Percentiles rank a stretch among this genome's conserved stretches.
phyloP scores from a whole-genome alignment of 2,888 invertebrate genomes.

The Masnerella sp. region DNA sequence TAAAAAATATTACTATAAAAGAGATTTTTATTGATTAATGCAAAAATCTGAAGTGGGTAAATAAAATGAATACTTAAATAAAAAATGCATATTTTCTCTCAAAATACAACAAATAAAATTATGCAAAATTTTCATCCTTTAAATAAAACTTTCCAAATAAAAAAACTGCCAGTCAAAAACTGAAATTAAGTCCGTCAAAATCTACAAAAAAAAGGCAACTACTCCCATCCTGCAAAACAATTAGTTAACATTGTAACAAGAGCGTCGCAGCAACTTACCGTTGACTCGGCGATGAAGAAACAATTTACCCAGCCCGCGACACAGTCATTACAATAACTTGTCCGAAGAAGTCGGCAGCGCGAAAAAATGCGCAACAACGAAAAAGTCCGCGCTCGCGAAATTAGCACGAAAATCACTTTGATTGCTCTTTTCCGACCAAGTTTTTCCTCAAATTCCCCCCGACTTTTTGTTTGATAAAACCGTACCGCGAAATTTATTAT shows the following conservation, averaged over 20 bases:
- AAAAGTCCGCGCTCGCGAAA: constrained; percentile 13
- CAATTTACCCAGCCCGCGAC: not conserved
- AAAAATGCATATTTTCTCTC: too few species aligned
- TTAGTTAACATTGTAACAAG: not conserved
- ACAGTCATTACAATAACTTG: constrained; percentile 7
- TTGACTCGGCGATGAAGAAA: not conserved
- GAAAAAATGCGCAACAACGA: not conserved
- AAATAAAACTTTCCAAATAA: too few species aligned
- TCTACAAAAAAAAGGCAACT: not conserved
- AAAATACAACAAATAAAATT: too few species aligned
- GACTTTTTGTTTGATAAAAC: constrained; percentile 32
- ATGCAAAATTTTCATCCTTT: too few species aligned
- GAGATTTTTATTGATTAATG: too few species aligned
- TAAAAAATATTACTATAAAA: too few species aligned
- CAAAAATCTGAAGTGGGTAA: too few species aligned
- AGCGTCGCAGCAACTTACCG: not conserved
- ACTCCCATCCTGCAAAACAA: not conserved
- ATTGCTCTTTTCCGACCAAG: constrained; percentile 36
- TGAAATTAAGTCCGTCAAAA: too few species aligned
- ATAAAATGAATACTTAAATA: too few species aligned
- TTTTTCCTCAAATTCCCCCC: constrained; percentile 17
- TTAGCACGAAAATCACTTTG: constrained; percentile 42
- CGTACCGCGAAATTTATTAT: constrained; percentile 43
- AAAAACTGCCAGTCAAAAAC: too few species aligned
- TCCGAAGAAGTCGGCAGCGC: not conserved